Percentiles rank a stretch among this genome's conserved stretches.
Conservation (phyloP, 2,113 vertebrate species). For the Rhinolophus ferrumequinum region DNA sequence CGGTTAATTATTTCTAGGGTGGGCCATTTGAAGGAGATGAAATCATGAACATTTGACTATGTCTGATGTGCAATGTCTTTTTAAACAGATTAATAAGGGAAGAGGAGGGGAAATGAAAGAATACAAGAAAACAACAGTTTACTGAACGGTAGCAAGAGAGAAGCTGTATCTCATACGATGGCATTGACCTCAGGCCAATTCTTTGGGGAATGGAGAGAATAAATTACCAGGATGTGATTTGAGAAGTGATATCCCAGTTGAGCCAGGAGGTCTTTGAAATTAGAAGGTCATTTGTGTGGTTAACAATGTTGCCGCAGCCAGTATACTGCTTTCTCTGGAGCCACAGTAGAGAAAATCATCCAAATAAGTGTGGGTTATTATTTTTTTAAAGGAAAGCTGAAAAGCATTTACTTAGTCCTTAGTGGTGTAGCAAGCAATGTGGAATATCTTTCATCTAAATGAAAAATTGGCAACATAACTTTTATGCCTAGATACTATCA, state of each 20-base stretch:
- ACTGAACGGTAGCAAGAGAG: background rate
- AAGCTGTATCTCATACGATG: constrained; percentile 30
- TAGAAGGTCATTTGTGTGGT: constrained; percentile 75
- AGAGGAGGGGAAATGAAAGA: background rate
- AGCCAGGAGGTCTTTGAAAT: constrained; percentile 66
- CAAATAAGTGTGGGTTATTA: constrained; percentile 64
- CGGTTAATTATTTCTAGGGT: constrained; percentile 8
- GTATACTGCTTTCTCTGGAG: constrained; percentile 43
- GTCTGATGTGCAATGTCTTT: constrained; percentile 42
- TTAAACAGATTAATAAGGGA: constrained; percentile 20
- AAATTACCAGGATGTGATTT: constrained; percentile 71
- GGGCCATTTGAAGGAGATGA: background rate
- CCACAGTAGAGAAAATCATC: constrained; percentile 62
- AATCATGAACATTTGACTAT: constrained; percentile 40
- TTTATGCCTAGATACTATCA: constrained; percentile 74
- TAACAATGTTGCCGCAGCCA: constrained; percentile 64
- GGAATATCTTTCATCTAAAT: constrained; percentile 76
- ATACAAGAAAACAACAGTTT: constrained; percentile 24
- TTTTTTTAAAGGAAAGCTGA: constrained; percentile 63
- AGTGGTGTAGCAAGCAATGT: constrained; percentile 64
- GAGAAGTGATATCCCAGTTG: constrained; percentile 68
- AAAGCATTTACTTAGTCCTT: constrained; percentile 74
- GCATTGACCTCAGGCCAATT: constrained; percentile 59
- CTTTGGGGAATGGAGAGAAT: constrained; percentile 63
- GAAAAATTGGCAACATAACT: constrained; percentile 80